Evolutionary conservation across 1,140 invertebrate species (phyloP).

Genomic region (Holotrichia oblita): DNA sequence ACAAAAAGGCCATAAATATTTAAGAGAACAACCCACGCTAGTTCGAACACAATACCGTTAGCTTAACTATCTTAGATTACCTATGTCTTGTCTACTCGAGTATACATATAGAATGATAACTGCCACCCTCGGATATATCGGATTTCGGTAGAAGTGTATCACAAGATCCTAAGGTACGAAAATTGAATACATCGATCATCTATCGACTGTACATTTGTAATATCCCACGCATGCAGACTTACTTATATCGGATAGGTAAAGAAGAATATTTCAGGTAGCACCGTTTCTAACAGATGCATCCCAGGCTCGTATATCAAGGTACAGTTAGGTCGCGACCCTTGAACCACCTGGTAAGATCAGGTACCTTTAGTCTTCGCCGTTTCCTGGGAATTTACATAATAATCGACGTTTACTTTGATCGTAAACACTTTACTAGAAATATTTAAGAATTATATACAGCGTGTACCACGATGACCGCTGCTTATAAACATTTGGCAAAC

Average conservation of each 20-base stretch:
- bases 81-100: background rate
- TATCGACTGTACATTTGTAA: background rate
- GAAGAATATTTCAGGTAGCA: slow-evolving; percentile 28
- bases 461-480: too few relatives aligned
- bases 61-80: slow-evolving; percentile 10
- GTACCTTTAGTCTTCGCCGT: slow-evolving; percentile 17
- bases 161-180: background rate
- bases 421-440: background rate
- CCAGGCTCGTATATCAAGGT: slow-evolving; percentile 29
- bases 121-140: slow-evolving; percentile 21
- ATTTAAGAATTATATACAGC: background rate
- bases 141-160: background rate
- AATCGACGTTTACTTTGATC: slow-evolving; percentile 13
- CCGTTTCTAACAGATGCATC: slow-evolving; percentile 28
- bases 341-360: slow-evolving; percentile 34
- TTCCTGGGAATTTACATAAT: slow-evolving; percentile 33
- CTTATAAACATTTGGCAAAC: too few relatives aligned
- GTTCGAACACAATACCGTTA: slow-evolving; percentile 29
- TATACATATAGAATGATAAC: background rate
- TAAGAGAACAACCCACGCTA: slow-evolving; percentile 15
- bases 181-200: background rate
- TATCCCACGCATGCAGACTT: slow-evolving; percentile 1
- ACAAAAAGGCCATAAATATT: slow-evolving; percentile 19
- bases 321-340: slow-evolving; percentile 35
- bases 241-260: background rate